Base-by-base conservation (phyloP, 2,113 vertebrate species). In the Ariopsis seemanni region DNA sequence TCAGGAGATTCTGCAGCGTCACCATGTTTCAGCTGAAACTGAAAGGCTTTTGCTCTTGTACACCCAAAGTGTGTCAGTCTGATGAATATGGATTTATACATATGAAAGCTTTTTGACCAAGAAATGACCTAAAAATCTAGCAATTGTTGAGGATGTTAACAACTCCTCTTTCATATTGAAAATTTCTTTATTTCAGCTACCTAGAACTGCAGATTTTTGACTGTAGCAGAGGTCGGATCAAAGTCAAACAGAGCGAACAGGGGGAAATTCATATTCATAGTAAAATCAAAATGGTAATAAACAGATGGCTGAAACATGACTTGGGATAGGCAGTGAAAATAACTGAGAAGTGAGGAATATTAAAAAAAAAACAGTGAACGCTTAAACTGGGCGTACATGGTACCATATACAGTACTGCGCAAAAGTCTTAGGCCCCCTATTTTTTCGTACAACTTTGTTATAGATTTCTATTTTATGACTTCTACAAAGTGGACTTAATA, bases 1-100 rank as follows among this genome's bases (percentile, higher is more conserved):
- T 82, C 6, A 65, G 63, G 53, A 86, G 83, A 89, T 90, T 94
- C 92, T 94, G 93, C 93, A 92, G 92, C 90, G 85, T 92, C 17
- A 82, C 92, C 90, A 90, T 86, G 90, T 88, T 85, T 88, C 82
- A 90, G 89, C 91, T 7, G 84, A 82, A 63, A 91, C 87, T 72
- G 92, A 85, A 27, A 91, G 20, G 89, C 90, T 93, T 88, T 53
- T 12, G 48, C 92, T 89, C 89, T 89, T 90, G 88, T 88, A 90
- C 90, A 89, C 53, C 15, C 58, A 72, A 84, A 67, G 60, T 22
- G n/a, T 74, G 82, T 55, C 69, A 77, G 69, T 77, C 25, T 69
- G 65, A 84, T 18, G 63, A 72, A 81, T 50, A 83, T 20, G 42
- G 67, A 8, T 82, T 53, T 60, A 86, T 6, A 82, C 42, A 77